Conservation (phyloP, 2,113 vertebrate genomes). For the Apeltes quadracus region DNA sequence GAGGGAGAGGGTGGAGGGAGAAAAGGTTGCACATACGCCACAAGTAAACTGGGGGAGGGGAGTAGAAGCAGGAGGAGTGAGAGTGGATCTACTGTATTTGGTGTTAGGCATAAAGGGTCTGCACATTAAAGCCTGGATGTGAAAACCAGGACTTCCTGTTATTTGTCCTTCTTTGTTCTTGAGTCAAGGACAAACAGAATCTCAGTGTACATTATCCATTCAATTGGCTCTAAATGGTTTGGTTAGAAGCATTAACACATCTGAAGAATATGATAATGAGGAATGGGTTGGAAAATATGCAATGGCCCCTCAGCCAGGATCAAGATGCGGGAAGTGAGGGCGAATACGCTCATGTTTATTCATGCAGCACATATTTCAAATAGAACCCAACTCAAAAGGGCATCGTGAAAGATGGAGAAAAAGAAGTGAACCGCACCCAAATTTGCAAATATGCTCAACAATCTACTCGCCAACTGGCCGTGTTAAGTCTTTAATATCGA, state of each 20-base stretch:
- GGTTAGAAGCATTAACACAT: not conserved
- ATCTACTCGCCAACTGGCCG: not conserved
- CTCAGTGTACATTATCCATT: not conserved
- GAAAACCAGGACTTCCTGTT: constrained; percentile 18
- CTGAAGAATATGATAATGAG: not conserved
- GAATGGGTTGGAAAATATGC: not conserved
- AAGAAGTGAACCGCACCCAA: not conserved
- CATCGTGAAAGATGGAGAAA: too few relatives aligned
- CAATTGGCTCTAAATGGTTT: not conserved
- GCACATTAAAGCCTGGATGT: not conserved
- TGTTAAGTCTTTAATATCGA: not conserved
- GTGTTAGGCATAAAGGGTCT: constrained; percentile 7
- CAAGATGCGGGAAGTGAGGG: not conserved
- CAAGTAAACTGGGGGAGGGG: constrained; percentile 39
- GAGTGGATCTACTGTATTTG: constrained; percentile 36
- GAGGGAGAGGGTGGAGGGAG: constrained; percentile 13
- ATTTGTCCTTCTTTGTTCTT: constrained; percentile 22
- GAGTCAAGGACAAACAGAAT: constrained; percentile 50
- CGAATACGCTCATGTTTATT: not conserved
- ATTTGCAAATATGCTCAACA: not conserved
- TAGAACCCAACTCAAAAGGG: too few relatives aligned
- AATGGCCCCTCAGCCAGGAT: not conserved
- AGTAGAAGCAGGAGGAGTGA: constrained; percentile 29
- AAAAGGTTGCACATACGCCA: constrained; percentile 36
- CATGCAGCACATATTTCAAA: not conserved